Evolutionary conservation across 2,113 vertebrate species (phyloP).

Genomic region (Takifugu flavidus): DNA sequence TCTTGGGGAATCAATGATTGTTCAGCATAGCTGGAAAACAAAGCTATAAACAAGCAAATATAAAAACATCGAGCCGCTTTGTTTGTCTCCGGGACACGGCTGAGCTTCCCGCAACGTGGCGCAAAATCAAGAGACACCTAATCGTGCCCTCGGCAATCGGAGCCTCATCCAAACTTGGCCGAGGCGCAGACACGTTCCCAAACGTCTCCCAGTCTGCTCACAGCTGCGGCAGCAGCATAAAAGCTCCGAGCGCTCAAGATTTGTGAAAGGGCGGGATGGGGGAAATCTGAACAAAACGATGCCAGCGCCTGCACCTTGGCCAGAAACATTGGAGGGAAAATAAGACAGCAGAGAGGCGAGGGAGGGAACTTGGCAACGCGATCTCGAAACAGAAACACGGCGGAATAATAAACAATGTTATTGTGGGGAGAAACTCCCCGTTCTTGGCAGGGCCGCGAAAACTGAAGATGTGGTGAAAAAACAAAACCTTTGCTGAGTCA

Average conservation of each 20-base stretch:
- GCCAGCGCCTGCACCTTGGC: conserved; percentile 40
- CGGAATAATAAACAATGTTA: conserved; percentile 47
- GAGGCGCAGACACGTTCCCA: conserved; percentile 49
- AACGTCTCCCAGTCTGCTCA: conserved; percentile 57
- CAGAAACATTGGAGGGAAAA: conserved; percentile 50
- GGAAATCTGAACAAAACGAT: conserved; percentile 60
- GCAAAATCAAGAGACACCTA: conserved; percentile 43
- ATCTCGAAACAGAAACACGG: conserved; percentile 44
- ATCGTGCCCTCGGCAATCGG: conserved; percentile 39
- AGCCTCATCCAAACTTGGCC: conserved; percentile 54
- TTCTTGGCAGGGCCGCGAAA: conserved; percentile 4
- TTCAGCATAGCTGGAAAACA: conserved; percentile 7
- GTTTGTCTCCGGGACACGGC: too few species aligned
- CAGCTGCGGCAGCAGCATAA: conserved; percentile 56
- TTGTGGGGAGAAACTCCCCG: conserved; percentile 29
- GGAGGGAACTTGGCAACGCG: conserved; percentile 61
- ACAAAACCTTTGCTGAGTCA: conserved; percentile 48
- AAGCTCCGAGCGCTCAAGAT: conserved; percentile 44
- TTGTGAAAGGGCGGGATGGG: conserved; percentile 58
- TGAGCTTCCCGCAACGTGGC: conserved; percentile 9
- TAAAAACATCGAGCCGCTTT: neutral
- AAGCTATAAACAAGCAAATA: neutral
- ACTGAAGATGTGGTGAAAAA: conserved; percentile 12
- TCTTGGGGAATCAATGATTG: conserved; percentile 18
- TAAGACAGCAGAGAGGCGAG: conserved; percentile 41